A percentile compares a stretch with the other conserved stretches of the same genome.
phyloP scores from a whole-genome alignment of 2,113 vertebrate species.

The Alectura lathami region DNA sequence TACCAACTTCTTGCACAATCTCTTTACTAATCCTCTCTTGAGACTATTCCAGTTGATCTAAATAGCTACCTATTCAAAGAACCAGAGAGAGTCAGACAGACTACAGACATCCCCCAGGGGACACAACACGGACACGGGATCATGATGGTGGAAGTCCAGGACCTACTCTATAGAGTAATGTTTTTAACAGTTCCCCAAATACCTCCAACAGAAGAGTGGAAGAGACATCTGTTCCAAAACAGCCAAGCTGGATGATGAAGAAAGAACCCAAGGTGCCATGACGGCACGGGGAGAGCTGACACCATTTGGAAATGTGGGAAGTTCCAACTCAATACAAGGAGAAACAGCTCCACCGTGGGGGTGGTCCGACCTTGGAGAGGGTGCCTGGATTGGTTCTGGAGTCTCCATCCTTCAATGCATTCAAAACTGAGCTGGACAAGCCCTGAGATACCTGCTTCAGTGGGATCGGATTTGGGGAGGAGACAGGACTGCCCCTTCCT shows the following conservation, averaged over 20 bases:
- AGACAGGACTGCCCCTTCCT: not conserved
- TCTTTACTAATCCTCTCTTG: not conserved
- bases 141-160: not conserved
- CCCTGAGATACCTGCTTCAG: not conserved
- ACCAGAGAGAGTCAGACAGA: not conserved
- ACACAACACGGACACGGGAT: not conserved
- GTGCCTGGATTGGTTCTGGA: not conserved
- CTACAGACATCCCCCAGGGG: not conserved
- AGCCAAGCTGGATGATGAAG: not conserved
- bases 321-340: not conserved
- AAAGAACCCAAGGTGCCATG: not conserved
- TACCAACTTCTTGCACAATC: not conserved
- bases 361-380: not conserved
- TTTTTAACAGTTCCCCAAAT: not conserved
- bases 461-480: not conserved
- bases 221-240: not conserved
- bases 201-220: not conserved
- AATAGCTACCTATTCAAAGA: not conserved
- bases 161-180: not conserved
- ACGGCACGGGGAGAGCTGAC: not conserved
- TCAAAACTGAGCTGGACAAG: not conserved
- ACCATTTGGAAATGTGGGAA: not conserved
- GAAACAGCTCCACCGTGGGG: not conserved
- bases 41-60: not conserved
- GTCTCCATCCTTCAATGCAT: not conserved